A percentile compares a stretch with the other conserved stretches of the same genome.
phyloP scores from a whole-genome alignment of 2,888 invertebrate genomes.

The Lasioglossum villosulum region DNA sequence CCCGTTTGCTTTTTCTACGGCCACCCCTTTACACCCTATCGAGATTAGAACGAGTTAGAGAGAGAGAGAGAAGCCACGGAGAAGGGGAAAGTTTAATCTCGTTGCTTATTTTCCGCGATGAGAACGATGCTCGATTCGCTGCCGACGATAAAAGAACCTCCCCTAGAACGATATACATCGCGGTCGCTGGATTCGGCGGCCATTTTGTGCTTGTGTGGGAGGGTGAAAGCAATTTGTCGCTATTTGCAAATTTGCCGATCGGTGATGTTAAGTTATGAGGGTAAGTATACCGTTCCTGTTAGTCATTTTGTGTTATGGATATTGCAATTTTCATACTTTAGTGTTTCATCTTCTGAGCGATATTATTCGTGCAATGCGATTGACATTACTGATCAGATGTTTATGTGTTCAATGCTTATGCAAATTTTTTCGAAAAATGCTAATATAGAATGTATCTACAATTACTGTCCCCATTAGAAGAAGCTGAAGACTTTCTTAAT shows the following conservation, averaged over 20 bases:
- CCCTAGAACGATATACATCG: not conserved
- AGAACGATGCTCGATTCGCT: conserved; percentile 13
- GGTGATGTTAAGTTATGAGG: not conserved
- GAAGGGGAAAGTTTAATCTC: not conserved
- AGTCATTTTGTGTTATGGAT: not conserved
- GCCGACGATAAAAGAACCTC: conserved; percentile 5
- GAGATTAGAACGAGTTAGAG: conserved; percentile 36
- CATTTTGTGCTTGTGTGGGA: not conserved
- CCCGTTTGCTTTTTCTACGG: conserved; percentile 33
- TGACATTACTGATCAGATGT: not conserved
- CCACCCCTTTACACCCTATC: conserved; percentile 37
- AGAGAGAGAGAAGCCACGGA: not conserved
- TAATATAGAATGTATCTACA: not conserved
- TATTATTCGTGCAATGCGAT: not conserved
- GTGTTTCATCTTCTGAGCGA: not conserved
- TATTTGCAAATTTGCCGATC: conserved; percentile 9
- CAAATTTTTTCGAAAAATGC: not conserved
- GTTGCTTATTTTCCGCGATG: conserved; percentile 7
- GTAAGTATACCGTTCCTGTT: not conserved
- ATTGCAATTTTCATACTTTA: not conserved
- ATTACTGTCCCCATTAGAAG: too few relatives aligned
- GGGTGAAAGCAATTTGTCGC: conserved; percentile 10
- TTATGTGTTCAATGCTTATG: not conserved
- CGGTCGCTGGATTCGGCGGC: not conserved
- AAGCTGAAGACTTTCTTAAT: not conserved